These are phyloP conservation scores for Acipenser oxyrinchus DNA, from an alignment of 2,797 vertebrate genomes.

Conservation along the genomic window DNA sequence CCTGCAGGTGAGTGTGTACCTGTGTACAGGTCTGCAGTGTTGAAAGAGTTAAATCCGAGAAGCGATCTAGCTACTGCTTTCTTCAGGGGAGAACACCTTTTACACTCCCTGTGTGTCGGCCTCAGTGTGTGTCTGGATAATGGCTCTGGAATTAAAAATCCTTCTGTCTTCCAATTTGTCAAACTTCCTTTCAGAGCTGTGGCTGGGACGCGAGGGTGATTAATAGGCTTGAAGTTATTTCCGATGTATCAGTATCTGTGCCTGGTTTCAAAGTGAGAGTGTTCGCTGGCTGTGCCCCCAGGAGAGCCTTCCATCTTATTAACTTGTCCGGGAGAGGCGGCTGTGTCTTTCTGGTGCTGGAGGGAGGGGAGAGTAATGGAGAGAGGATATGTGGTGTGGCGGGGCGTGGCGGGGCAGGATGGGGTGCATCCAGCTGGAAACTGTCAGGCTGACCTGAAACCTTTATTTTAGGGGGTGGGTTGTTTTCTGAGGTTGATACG, in stretches of 20 bases:
- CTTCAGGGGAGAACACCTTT: too few relatives aligned
- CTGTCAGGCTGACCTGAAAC: too few relatives aligned
- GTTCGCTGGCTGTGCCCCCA: constrained; percentile 66
- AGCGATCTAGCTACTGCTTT: too few relatives aligned
- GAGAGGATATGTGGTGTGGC: constrained; percentile 54
- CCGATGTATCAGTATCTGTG: constrained; percentile 81
- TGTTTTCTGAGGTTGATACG: too few relatives aligned
- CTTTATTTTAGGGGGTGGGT: too few relatives aligned
- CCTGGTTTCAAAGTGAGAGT: constrained; percentile 86
- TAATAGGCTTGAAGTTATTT: constrained; percentile 84
- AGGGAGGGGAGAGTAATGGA: constrained; percentile 41
- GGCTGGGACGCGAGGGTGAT: constrained; percentile 80
- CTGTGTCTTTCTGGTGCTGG: constrained; percentile 57
- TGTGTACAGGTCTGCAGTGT: too few relatives aligned
- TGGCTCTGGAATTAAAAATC: constrained; percentile 31
- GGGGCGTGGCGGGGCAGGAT: constrained; percentile 44
- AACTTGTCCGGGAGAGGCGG: constrained; percentile 82
- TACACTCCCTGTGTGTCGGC: too few relatives aligned
- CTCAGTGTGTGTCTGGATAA: constrained; percentile 1
- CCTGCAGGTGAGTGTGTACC: too few relatives aligned
- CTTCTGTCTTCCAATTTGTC: constrained; percentile 70
- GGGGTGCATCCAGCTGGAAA: too few relatives aligned
- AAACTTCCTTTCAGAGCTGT: constrained; percentile 67
- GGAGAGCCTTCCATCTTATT: constrained; percentile 87
- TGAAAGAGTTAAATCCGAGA: too few relatives aligned